Evolutionary conservation across 2,113 vertebrate species (phyloP), one percentile per base, ranked within the genome.

Genomic region (Gasterosteus nipponicus): DNA sequence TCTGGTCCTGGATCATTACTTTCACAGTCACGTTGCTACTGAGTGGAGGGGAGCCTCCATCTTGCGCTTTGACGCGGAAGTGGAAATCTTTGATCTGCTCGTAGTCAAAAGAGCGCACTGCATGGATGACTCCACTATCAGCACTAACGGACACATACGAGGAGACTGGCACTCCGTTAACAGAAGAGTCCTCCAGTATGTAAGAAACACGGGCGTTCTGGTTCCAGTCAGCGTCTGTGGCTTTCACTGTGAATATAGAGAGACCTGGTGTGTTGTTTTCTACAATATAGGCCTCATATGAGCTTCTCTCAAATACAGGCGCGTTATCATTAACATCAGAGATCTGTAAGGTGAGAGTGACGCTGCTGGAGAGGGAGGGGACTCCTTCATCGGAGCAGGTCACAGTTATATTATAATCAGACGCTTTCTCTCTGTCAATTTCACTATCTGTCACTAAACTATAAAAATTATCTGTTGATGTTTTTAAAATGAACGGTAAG

Each of bases 391-490:
- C 22, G 22, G 22, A 26, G 22, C 22, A 26, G 22, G 22, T 94
- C 35, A 38, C 6, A 38, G 68, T 84, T 33, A 87, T 81, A 10
- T 84, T 86, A 69, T 80, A 86, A 18, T 82, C 9, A 16, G 60
- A 59, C 0, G 73, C 5, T 9, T 0, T 42, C 46, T 87, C 85
- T 81, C 81, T 42, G 29, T 86, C 81, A 16, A 83, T 57, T 0
- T 78, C 76, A 56, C 77, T 75, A 3, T 89, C 89, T 61, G 93
- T 96, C 5, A 93, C 73, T 58, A 96, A 79, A 15, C 88, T 94
- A 51, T 94, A 95, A 41, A 94, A 95, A 26, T 89, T 92, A n/a
- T 82, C 91, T 7, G 86, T 68, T 0, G 93, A 69, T 85, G 41
- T 62, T 80, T 80, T 91, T 80, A 63, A 94, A 41, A 73, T 0